phyloP scores from a whole-genome alignment of 2,888 invertebrate species.

The Physocephala rufipes region DNA sequence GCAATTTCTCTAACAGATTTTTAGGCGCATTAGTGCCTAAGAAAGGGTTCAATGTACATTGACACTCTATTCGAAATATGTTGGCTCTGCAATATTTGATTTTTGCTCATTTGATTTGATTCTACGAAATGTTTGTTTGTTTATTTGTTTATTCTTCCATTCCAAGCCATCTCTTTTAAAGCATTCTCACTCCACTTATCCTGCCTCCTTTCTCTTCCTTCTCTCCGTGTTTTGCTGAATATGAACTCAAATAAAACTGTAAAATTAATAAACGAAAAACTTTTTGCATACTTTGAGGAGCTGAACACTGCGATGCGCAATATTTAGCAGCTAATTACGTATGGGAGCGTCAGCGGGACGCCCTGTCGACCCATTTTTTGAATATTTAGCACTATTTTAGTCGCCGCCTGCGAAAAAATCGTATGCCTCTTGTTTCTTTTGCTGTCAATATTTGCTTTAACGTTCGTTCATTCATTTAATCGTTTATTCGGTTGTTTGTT shows the following conservation, averaged over 20 bases:
- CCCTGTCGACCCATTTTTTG: conserved; percentile 27
- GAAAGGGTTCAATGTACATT: conserved; percentile 15
- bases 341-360: conserved; percentile 4
- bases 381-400: background rate
- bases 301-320: conserved; percentile 9
- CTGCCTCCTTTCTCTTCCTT: background rate
- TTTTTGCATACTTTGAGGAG: conserved; percentile 29
- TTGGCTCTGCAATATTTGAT: background rate
- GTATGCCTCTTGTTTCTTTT: background rate
- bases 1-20: background rate
- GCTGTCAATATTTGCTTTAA: conserved; percentile 64
- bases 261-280: conserved; percentile 34
- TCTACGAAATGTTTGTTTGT: background rate
- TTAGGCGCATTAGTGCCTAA: conserved; percentile 14
- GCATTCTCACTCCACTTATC: background rate
- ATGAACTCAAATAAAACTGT: conserved; percentile 26
- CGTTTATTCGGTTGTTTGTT: no score
- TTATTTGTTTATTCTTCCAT: background rate
- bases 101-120: conserved; percentile 11
- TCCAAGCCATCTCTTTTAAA: background rate
- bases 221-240: background rate
- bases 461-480: conserved; percentile 48
- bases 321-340: conserved; percentile 29
- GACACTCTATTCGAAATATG: conserved; percentile 13
- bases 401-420: no score